Evolutionary conservation across 2,888 invertebrate genomes (phyloP), one percentile per base, ranked within the genome.

Genomic region (Campopleginae sp.): DNA sequence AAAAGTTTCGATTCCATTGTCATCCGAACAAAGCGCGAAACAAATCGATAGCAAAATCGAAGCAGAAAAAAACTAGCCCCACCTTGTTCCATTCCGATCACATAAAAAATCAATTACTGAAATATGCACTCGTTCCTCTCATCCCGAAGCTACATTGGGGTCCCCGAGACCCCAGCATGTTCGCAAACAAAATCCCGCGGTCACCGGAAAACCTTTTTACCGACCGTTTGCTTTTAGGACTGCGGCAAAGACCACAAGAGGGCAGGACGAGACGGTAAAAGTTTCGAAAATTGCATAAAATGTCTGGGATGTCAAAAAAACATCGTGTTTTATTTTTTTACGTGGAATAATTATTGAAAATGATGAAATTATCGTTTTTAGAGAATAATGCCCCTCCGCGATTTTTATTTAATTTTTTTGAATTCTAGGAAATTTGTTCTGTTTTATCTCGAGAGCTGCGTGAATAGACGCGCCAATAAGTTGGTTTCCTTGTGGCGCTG

Each of bases 401-500:
- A n/a, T 48, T 48, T 48, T 48, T 0, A 48, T 48, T n/a, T 1
- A 46, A 4, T 46, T 46, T 46, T 17, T 17, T 46, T 17, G 17
- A 46, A 46, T 46, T 46, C n/a, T n/a, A 46, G 10, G 3, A 46
- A 17, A 17, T 46, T 17, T 7, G 19, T 33, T 12, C 83, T 83
- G 83, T 79, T 79, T 79, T 83, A 79, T 19, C 83, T 2, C 14
- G 17, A n/a, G 33, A 66, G 12, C 27, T 2, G 19, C 31, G 42
- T 19, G 70, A 51, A 70, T 75, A 19, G 27, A 27, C 74, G 51
- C n/a, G 19, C 19, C 51, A 61, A 27, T 8, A 54, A 51, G 78
- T 75, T 72, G 12, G 23, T 3, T 12, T 10, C 2, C 2, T 23
- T 19, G 23, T 7, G 23, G 23, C 44, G 66, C 44, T 42, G 42